These are phyloP conservation scores for Sceloporus undulatus DNA, from an alignment of 2,113 vertebrate species.

Conservation along the genomic window DNA sequence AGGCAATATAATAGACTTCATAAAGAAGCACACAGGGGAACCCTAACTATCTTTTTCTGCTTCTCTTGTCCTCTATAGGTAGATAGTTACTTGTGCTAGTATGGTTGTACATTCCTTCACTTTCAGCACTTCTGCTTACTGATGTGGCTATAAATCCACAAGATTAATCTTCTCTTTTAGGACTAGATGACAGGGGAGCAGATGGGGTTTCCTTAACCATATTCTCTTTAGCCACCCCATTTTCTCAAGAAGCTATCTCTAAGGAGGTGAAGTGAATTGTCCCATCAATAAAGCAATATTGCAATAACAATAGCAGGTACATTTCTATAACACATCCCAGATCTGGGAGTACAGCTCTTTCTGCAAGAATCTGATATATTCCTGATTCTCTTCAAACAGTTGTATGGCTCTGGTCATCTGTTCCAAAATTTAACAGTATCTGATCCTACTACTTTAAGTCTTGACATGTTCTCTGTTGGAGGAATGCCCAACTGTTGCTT, in stretches of 20 bases:
- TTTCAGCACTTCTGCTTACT: background rate
- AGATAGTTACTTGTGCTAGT: background rate
- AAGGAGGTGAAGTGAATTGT: too few species aligned
- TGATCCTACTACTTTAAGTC: background rate
- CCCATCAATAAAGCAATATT: too few species aligned
- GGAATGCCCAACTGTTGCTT: background rate
- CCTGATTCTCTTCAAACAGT: background rate
- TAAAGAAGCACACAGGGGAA: background rate
- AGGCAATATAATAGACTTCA: background rate
- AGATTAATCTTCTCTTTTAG: too few species aligned
- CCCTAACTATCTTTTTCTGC: background rate
- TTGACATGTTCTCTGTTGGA: background rate
- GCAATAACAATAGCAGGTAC: too few species aligned
- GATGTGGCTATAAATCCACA: too few species aligned
- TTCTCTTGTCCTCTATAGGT: background rate
- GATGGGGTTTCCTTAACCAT: background rate
- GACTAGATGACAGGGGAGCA: background rate
- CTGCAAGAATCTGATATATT: background rate
- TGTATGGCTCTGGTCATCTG: background rate
- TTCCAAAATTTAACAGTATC: background rate
- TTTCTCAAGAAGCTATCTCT: too few species aligned
- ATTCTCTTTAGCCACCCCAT: background rate
- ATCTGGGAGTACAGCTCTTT: background rate
- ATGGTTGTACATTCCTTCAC: background rate
- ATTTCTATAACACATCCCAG: background rate